Percentiles rank a stretch among this genome's conserved stretches.
phyloP scores from a whole-genome alignment of 2,888 invertebrate genomes.

The Noctua janthina region DNA sequence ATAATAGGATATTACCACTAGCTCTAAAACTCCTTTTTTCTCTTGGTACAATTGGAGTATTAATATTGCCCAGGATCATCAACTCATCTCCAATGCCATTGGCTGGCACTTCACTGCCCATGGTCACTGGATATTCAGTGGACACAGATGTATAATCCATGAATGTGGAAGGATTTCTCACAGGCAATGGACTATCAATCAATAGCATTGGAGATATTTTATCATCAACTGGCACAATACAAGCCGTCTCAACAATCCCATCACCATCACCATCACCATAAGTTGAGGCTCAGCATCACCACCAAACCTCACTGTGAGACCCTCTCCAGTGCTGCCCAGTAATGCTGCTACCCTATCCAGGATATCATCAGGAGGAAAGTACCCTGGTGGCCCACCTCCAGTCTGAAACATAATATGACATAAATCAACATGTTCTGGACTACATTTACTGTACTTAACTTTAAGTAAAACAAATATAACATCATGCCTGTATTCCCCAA shows the following conservation, averaged over 20 bases:
- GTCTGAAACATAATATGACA: conserved; percentile 1
- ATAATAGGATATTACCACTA: neutral
- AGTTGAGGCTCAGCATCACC: neutral
- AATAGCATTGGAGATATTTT: neutral
- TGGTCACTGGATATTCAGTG: neutral
- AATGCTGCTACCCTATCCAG: neutral
- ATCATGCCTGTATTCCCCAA: neutral
- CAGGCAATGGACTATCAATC: neutral
- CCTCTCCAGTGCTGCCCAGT: conserved; percentile 2
- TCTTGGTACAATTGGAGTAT: neutral
- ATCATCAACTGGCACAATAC: neutral
- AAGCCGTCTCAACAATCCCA: neutral
- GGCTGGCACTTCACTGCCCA: neutral
- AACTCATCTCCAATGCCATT: neutral
- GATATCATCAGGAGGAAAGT: conserved; percentile 6
- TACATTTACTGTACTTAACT: neutral
- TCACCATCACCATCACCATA: neutral
- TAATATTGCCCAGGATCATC: neutral
- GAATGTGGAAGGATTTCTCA: neutral
- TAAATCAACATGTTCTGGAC: neutral
- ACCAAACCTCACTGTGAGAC: neutral
- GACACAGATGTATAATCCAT: no score
- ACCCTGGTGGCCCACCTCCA: conserved; percentile 6
- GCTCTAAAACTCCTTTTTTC: neutral
- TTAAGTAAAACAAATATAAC: neutral